Conservation (phyloP, 2,113 vertebrate species). For the Nesogale talazaci region DNA sequence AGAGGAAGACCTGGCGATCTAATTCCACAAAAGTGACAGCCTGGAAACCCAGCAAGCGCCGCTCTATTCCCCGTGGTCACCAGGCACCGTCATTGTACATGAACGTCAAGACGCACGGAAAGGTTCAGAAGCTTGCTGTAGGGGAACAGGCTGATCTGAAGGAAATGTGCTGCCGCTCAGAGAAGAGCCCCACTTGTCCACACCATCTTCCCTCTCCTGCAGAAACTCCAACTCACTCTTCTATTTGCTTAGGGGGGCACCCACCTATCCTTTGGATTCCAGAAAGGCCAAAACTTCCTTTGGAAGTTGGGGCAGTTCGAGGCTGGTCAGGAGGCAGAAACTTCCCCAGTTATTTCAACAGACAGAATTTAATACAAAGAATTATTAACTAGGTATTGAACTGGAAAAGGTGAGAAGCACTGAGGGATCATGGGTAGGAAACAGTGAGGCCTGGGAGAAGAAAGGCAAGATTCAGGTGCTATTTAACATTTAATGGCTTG, state of each 20-base stretch:
- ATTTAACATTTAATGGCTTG: constrained; percentile 23
- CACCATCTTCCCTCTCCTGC: neutral
- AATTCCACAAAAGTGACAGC: too few species aligned
- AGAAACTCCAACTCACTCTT: neutral
- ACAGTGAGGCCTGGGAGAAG: neutral
- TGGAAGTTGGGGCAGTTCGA: too few species aligned
- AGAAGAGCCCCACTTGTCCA: neutral
- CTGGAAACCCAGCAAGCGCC: too few species aligned
- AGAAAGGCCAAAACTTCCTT: neutral
- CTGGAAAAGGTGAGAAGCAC: neutral
- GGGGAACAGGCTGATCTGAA: too few species aligned
- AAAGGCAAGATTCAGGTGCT: neutral
- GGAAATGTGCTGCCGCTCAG: neutral
- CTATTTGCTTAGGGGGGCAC: neutral
- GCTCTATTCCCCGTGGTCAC: too few species aligned
- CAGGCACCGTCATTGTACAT: too few species aligned
- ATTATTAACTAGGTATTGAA: constrained; percentile 47
- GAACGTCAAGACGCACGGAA: too few species aligned
- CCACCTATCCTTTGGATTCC: neutral
- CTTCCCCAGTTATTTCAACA: constrained; percentile 3
- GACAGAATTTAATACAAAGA: neutral
- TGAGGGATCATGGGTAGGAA: neutral
- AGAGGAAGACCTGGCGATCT: too few species aligned
- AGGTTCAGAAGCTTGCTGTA: too few species aligned
- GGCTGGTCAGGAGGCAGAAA: neutral